Conservation (phyloP, 1,140 invertebrate genomes). For the Carcinoscorpius rotundicauda region DNA sequence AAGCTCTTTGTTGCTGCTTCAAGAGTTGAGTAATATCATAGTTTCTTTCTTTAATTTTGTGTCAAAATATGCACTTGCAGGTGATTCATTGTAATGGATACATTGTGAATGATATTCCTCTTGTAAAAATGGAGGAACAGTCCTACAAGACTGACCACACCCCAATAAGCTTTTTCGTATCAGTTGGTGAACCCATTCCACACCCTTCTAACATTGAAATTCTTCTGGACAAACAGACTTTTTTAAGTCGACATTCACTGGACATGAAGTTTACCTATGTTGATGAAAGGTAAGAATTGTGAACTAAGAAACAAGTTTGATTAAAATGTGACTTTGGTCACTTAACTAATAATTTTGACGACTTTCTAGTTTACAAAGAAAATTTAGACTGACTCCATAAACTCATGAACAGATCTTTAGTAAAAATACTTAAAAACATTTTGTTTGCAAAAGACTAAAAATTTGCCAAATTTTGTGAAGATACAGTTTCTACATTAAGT, state of each 20-base stretch:
- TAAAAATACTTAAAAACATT: neutral
- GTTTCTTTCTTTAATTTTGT: too few relatives aligned
- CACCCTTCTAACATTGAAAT: conserved; percentile 87
- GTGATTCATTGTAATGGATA: conserved; percentile 78
- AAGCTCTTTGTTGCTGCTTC: neutral
- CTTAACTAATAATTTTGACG: too few relatives aligned
- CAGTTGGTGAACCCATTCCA: conserved; percentile 74
- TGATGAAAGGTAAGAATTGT: conserved; percentile 69
- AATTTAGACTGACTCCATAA: neutral
- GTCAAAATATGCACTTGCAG: conserved; percentile 37
- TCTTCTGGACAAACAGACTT: conserved; percentile 72
- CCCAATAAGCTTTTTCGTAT: conserved; percentile 45
- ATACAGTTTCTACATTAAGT: too few relatives aligned
- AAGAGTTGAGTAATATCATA: too few relatives aligned
- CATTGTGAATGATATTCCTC: conserved; percentile 35
- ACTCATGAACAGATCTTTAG: neutral
- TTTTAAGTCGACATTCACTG: conserved; percentile 77
- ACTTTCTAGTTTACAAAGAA: too few relatives aligned
- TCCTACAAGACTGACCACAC: conserved; percentile 5
- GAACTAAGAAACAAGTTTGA: too few relatives aligned
- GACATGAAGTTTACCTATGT: conserved; percentile 91
- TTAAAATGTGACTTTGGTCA: too few relatives aligned
- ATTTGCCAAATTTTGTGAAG: too few relatives aligned
- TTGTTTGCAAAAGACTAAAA: neutral
- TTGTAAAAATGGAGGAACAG: conserved; percentile 22